Base-by-base conservation (phyloP, 2,888 invertebrate genomes). In the Platypus cylindrus region DNA sequence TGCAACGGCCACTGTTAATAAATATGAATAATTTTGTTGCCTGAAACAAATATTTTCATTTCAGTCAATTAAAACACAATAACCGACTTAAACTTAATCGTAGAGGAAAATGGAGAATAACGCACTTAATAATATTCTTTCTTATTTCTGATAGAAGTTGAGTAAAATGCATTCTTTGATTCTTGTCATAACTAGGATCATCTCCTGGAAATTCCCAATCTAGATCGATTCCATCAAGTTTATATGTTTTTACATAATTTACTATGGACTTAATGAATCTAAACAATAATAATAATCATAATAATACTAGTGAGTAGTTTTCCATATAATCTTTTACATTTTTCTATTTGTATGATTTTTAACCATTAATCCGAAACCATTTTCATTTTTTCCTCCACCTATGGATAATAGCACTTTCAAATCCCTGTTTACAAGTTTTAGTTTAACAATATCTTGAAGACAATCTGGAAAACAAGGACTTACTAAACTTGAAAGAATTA, bases 161-260 rank as follows among this genome's bases (percentile, higher is more conserved):
- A 2, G 76, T 73, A 50, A 86, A 84, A 58, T 82, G 79, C 54
- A 75, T 72, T 36, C 73, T 69, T 51, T 85, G 77, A 15, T 71
- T 62, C 39, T 61, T 59, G 37, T 59, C 55, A 3, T 44, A 32
- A n/a, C 48, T 41, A 0, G 44, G 40, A 9, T 47, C 41, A 18
- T 63, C 54, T 51, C 71, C 77, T 2, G 89, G 89, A 58, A 87
- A 90, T 55, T 90, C 90, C 85, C 85, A 87, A 54, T 87, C 87
- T 17, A 86, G 59, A 59, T 87, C 82, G 1, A 82, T 58, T 4
- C 81, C 82, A 58, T 83, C 80, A 17, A 80, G 58, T 22, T 63
- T 63, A 42, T 69, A 68, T 16, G 62, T 60, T 38, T 64, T 64
- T 17, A 77, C 60, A 24, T 69, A 56, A 38, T 63, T 53, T 45